Base-by-base conservation (phyloP, 2,888 invertebrate genomes). In the Andrena fulva region DNA sequence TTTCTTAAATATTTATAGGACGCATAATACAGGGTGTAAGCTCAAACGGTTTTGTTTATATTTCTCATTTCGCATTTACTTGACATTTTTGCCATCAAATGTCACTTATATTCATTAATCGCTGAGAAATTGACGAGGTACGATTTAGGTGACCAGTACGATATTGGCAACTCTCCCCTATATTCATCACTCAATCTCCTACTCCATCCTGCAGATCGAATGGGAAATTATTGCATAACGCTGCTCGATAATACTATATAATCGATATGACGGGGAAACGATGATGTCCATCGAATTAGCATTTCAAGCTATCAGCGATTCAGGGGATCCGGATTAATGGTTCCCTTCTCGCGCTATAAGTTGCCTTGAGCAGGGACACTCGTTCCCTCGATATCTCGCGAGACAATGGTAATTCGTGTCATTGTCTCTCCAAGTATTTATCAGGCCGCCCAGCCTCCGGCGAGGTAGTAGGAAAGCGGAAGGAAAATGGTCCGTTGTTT, bases 401-500 rank as follows among this genome's bases (percentile, higher is more conserved):
- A 66, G 63, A 71, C 79, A 82, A 82, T 82, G 76, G 64, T 68
- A 72, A 76, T 76, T 76, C 75, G 68, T 59, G 59, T 82, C 71
- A 74, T 71, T 76, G 76, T 80, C 62, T 56, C 12, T 42, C 20
- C 31, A 63, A 76, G 76, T 59, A 72, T 82, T 74, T 74, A 80
- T 77, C 72, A 68, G 56, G 20, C 50, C 20, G 62, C 16, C 59
- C n/a, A 24, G 2, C 10, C 42, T 7, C 10, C 6, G 24, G 27
- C 59, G 24, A 10, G n/a, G 16, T 3, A 73, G 12, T 20, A 24
- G 62, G 42, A 20, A n/a, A 72, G 2, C 5, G 54, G 31, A 24
- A 8, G 54, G 56, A 27, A 56, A 24, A 27, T 16, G 48, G 24
- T 20, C 48, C 56, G 35, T 48, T 35, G 62, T 54, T 62, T 56